Base-by-base conservation (phyloP, 2,888 invertebrate genomes). In the Scaptomyza cyrtandrae region DNA sequence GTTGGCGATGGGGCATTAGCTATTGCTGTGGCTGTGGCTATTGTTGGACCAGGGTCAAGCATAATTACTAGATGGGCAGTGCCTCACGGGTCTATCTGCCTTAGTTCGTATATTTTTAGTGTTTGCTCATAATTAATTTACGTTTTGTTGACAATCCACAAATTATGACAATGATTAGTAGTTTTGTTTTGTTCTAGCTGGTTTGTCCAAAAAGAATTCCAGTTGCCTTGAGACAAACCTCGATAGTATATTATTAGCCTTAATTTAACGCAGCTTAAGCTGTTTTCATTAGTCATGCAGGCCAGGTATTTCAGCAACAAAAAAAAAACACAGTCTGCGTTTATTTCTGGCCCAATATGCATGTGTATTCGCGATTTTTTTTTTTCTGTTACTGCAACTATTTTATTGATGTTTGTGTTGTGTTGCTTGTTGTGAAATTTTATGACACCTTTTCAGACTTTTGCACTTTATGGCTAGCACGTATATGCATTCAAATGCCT, bases 21-120 rank as follows among this genome's bases (percentile, higher is more conserved):
- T 80, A 63, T 80, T 53, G 49, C 52, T 63, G 46, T 58, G 57
- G 53, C 48, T 71, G 48, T 60, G 75, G 60, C 86, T 82, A 83
- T 83, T 82, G 85, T 82, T 85, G 86, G 83, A 82, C 85, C 89
- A 86, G 89, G 88, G 89, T 86, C 85, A 89, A 86, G 80, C 89
- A 89, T 85, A 85, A 87, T 85, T 89, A 87, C 85, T 84, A 64
- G 57, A 60, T 75, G 71, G 57, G 44, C 37, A 50, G 31, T 14
- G 31, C 35, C 33, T 52, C 56, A 53, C 45, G 45, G 59, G 64
- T 60, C 58, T 54, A 49, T 53, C 37, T 55, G 65, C 55, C 66
- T 72, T 80, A 10, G 31, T 33, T 33, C 33, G 33, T 33, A 63
- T 82, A 83, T 83, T 88, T 88, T 80, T 70, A 83, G 84, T 82